A percentile compares a stretch with the other conserved stretches of the same genome.
Conservation (phyloP, 1,140 invertebrate species). For the Caenorhabditis latens region DNA sequence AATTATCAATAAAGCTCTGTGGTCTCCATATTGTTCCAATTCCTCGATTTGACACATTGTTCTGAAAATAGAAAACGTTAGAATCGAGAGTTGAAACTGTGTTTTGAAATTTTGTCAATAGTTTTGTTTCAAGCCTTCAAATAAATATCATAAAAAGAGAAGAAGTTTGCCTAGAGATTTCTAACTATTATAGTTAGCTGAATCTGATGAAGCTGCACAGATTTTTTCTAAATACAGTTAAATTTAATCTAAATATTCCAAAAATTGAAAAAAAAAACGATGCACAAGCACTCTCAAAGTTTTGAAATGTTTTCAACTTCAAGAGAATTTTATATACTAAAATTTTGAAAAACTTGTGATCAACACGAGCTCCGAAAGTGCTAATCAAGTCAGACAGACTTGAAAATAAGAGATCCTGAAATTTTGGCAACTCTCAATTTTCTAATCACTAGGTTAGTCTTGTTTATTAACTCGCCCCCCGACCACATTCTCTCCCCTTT, state of each 20-base stretch:
- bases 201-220: too few species aligned
- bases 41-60: background rate
- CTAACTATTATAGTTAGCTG: too few species aligned
- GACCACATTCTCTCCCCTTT: background rate
- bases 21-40: background rate
- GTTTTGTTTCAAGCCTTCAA: too few species aligned
- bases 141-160: too few species aligned
- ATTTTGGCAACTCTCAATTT: background rate
- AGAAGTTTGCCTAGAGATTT: too few species aligned
- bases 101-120: too few species aligned
- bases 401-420: background rate
- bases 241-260: too few species aligned
- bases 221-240: too few species aligned
- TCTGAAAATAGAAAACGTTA: background rate
- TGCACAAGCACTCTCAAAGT: too few species aligned
- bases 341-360: background rate
- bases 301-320: background rate
- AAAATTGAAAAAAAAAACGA: too few species aligned
- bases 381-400: constrained; percentile 17
- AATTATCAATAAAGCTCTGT: background rate
- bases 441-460: constrained; percentile 7
- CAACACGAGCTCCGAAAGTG: background rate
- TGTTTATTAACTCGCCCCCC: constrained; percentile 21
- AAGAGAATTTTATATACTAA: background rate
- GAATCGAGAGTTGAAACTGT: too few species aligned